Evolutionary conservation across 2,113 vertebrate genomes (phyloP).

Genomic region (Lynx canadensis): DNA sequence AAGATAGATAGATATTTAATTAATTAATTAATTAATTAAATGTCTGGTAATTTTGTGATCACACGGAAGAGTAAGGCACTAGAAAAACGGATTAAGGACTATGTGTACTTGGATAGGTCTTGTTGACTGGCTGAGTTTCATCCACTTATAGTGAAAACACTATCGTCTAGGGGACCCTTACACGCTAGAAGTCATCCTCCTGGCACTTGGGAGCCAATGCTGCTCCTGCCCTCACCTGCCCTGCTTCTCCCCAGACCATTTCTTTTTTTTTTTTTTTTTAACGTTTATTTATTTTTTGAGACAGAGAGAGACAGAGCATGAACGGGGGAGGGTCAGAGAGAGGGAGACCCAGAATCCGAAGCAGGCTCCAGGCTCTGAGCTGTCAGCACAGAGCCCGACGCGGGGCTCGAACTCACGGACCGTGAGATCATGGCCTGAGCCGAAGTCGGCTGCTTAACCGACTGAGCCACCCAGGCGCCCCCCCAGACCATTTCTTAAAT

Average conservation of each 20-base stretch:
- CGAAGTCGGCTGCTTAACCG: too few relatives aligned
- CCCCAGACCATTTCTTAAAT: neutral
- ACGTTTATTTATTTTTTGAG: too few relatives aligned
- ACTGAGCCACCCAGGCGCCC: too few relatives aligned
- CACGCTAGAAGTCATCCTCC: neutral
- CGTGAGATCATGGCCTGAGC: too few relatives aligned
- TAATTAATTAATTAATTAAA: too few relatives aligned
- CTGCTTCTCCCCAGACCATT: neutral
- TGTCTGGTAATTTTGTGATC: neutral
- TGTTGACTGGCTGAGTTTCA: neutral
- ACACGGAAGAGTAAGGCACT: slow-evolving; percentile 13
- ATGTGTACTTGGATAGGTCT: neutral
- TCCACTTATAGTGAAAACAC: neutral
- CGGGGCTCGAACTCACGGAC: too few relatives aligned
- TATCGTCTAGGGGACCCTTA: neutral
- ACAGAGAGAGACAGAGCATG: too few relatives aligned
- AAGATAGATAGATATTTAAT: too few relatives aligned
- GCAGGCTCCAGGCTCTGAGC: too few relatives aligned
- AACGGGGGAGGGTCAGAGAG: too few relatives aligned
- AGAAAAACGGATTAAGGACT: neutral
- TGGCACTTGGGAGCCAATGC: neutral
- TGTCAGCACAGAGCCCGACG: rapidly evolving
- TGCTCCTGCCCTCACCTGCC: neutral
- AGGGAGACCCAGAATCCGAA: too few relatives aligned
- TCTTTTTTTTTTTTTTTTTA: neutral